These are phyloP conservation scores for Myotis davidii DNA, from an alignment of 2,113 vertebrate species.

Conservation along the genomic window DNA sequence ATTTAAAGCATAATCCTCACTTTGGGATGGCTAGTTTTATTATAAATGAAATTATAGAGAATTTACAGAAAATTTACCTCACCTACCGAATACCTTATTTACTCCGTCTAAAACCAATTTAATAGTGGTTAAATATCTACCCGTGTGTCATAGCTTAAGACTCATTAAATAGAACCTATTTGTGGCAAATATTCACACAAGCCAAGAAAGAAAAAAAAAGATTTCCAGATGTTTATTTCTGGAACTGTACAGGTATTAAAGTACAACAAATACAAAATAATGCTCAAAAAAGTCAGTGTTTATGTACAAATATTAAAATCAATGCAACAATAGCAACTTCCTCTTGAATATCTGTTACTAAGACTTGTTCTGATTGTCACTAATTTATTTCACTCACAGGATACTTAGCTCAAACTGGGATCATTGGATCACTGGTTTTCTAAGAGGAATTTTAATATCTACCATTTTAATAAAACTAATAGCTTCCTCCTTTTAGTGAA, in stretches of 20 bases:
- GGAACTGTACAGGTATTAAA: slow-evolving; percentile 99
- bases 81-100: background rate
- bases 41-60: background rate
- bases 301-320: slow-evolving; percentile 99
- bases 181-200: slow-evolving; percentile 73
- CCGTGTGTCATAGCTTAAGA: background rate
- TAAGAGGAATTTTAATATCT: slow-evolving; percentile 81
- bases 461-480: slow-evolving; percentile 81
- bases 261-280: slow-evolving; percentile 99
- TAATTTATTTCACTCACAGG: slow-evolving; percentile 87
- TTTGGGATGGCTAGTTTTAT: slow-evolving; percentile 1
- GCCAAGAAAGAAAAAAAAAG: slow-evolving; percentile 84
- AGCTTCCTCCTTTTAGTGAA: slow-evolving; percentile 83
- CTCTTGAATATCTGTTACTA: slow-evolving; percentile 94
- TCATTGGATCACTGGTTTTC: slow-evolving; percentile 79
- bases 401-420: slow-evolving; percentile 78
- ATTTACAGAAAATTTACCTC: slow-evolving; percentile 10
- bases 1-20: background rate
- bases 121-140: background rate
- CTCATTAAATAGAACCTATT: background rate
- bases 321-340: slow-evolving; percentile 94
- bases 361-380: slow-evolving; percentile 98
- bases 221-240: slow-evolving; percentile 99
- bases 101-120: background rate
- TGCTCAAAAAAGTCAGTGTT: slow-evolving; percentile 97